phyloP scores from a whole-genome alignment of 2,888 invertebrate species.

The Leucophenga maculata region DNA sequence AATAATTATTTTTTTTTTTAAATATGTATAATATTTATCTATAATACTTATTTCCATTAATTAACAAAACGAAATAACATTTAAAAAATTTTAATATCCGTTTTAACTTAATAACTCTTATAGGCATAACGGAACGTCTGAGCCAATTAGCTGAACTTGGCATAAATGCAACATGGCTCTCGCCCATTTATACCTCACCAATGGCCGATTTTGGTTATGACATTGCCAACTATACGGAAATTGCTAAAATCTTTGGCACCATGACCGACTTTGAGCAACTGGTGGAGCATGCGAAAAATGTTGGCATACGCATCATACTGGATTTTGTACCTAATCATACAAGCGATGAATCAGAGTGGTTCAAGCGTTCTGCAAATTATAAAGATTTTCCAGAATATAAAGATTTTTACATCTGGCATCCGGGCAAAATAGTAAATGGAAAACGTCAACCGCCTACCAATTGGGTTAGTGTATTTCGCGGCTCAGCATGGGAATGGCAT shows the following conservation, averaged over 20 bases:
- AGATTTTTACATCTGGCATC: constrained; percentile 85
- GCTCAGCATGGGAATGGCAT: constrained; percentile 81
- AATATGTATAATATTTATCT: too few relatives aligned
- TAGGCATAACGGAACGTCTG: constrained; percentile 76
- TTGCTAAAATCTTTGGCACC: constrained; percentile 81
- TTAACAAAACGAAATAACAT: not conserved
- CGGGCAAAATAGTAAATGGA: constrained; percentile 70
- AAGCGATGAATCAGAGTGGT: constrained; percentile 89
- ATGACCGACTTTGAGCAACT: constrained; percentile 80
- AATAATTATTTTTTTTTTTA: too few relatives aligned
- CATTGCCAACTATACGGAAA: constrained; percentile 78
- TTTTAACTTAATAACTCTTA: constrained; percentile 34
- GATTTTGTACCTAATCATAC: constrained; percentile 85
- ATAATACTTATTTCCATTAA: too few relatives aligned
- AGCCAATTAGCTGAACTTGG: constrained; percentile 80
- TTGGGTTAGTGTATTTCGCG: constrained; percentile 75
- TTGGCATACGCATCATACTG: constrained; percentile 77
- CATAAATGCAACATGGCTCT: constrained; percentile 80
- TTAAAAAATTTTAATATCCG: not conserved
- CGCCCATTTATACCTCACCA: constrained; percentile 83
- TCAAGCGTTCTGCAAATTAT: constrained; percentile 80
- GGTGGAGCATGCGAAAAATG: constrained; percentile 73
- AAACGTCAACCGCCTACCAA: constrained; percentile 78
- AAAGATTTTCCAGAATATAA: constrained; percentile 77
- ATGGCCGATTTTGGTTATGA: constrained; percentile 88